phyloP scores from a whole-genome alignment of 2,113 vertebrate genomes.

The Cranoglanis bouderius region DNA sequence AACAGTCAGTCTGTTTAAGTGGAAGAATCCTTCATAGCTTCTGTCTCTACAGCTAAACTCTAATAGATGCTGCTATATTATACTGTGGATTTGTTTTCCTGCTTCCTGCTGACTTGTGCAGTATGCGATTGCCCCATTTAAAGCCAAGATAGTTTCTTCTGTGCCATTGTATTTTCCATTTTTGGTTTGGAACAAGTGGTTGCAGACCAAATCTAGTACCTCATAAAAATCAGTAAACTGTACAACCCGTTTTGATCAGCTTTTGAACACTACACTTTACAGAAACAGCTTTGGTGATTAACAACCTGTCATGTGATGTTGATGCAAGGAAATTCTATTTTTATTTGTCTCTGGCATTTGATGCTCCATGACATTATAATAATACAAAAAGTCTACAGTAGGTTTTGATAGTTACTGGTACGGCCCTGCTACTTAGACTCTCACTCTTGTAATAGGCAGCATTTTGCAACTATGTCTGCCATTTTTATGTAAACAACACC shows the following conservation, averaged over 20 bases:
- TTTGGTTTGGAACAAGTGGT: neutral
- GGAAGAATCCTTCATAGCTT: neutral
- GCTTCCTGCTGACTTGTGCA: neutral
- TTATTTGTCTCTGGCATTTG: neutral
- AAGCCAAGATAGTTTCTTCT: neutral
- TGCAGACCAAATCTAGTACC: neutral
- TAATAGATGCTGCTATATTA: neutral
- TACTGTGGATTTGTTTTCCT: too few relatives aligned
- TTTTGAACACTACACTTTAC: neutral
- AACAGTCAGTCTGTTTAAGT: neutral
- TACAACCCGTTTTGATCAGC: neutral
- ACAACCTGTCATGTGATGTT: neutral
- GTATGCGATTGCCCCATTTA: neutral
- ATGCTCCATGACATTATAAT: neutral
- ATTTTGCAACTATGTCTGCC: too few relatives aligned
- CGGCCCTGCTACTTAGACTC: too few relatives aligned
- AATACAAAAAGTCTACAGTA: too few relatives aligned
- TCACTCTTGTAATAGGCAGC: too few relatives aligned
- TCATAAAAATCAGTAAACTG: neutral
- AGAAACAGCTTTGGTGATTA: neutral
- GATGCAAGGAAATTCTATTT: neutral
- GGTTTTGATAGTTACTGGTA: too few relatives aligned
- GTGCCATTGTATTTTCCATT: neutral
- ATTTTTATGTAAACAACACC: too few relatives aligned
- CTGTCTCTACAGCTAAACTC: neutral